Percentiles rank a stretch among this genome's conserved stretches.
phyloP scores from a whole-genome alignment of 2,113 vertebrate genomes.

The Tetrao urogallus region DNA sequence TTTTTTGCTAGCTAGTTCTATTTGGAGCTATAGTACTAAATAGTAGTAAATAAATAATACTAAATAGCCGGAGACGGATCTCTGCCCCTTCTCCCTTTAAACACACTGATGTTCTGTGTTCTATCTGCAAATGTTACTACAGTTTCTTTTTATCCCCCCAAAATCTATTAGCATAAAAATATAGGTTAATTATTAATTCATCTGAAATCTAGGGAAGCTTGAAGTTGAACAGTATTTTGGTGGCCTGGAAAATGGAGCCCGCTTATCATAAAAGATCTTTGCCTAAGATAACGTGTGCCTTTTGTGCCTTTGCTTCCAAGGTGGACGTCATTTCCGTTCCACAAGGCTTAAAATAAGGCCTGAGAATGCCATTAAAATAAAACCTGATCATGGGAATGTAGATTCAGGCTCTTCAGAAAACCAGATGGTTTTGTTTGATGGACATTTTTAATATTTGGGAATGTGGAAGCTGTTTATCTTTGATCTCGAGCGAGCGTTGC shows the following conservation, averaged over 20 bases:
- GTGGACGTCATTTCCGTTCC: constrained; percentile 11
- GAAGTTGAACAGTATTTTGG: neutral
- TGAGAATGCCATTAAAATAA: constrained; percentile 38
- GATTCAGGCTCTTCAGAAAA: constrained; percentile 7
- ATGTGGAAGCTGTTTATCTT: constrained; percentile 14
- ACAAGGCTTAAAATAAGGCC: constrained; percentile 40
- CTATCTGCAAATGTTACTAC: neutral
- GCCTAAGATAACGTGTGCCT: constrained; percentile 9
- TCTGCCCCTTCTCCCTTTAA: neutral
- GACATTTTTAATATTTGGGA: neutral
- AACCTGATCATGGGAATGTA: constrained; percentile 18
- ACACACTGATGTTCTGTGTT: neutral
- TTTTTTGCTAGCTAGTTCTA: neutral
- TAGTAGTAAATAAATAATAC: accelerated
- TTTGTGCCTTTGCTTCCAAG: constrained; percentile 21
- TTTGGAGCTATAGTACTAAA: neutral
- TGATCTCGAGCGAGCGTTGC: constrained; percentile 42
- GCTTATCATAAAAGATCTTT: constrained; percentile 46
- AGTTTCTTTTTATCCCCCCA: constrained; percentile 14
- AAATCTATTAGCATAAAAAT: neutral
- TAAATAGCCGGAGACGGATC: accelerated
- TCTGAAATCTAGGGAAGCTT: neutral
- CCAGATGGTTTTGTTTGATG: neutral
- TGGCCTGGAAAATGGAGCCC: neutral
- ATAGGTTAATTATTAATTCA: neutral